Evolutionary conservation across 2,797 vertebrate species (phyloP).

Genomic region (Tapirus indicus): DNA sequence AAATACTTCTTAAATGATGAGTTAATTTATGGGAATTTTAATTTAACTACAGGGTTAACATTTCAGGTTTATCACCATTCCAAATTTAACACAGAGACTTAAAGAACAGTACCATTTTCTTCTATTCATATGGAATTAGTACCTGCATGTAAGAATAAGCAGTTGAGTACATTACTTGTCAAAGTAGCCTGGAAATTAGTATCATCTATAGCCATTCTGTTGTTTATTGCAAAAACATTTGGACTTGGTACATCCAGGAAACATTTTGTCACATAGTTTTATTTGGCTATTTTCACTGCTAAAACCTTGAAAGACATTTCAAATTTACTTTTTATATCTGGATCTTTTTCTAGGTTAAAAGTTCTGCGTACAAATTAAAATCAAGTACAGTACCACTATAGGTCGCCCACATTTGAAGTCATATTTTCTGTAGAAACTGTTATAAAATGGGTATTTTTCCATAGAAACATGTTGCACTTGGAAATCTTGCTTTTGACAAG

Average conservation of each 20-base stretch:
- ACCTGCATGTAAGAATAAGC: constrained; percentile 21
- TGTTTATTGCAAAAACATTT: constrained; percentile 45
- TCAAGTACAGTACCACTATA: constrained; percentile 22
- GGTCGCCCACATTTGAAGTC: constrained; percentile 31
- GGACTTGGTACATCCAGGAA: not conserved
- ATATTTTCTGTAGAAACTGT: constrained; percentile 51
- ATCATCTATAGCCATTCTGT: constrained; percentile 24
- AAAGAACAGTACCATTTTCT: constrained; percentile 48
- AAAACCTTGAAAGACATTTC: constrained; percentile 57
- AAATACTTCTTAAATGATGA: constrained; percentile 38
- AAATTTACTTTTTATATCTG: constrained; percentile 53
- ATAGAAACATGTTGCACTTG: constrained; percentile 14
- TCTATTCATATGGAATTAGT: constrained; percentile 37
- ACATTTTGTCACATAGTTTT: constrained; percentile 52
- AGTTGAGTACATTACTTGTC: constrained; percentile 29
- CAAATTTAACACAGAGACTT: constrained; percentile 51
- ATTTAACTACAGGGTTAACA: constrained; percentile 51
- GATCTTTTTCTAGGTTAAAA: constrained; percentile 49
- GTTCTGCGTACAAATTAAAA: constrained; percentile 43
- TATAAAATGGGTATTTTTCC: constrained; percentile 56
- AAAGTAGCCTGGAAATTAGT: constrained; percentile 36
- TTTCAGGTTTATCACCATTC: constrained; percentile 39
- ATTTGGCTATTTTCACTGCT: constrained; percentile 42
- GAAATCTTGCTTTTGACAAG: constrained; percentile 67
- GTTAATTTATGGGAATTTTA: constrained; percentile 31